phyloP scores from a whole-genome alignment of 1,140 invertebrate genomes.

The Trinorchestia longiramus region DNA sequence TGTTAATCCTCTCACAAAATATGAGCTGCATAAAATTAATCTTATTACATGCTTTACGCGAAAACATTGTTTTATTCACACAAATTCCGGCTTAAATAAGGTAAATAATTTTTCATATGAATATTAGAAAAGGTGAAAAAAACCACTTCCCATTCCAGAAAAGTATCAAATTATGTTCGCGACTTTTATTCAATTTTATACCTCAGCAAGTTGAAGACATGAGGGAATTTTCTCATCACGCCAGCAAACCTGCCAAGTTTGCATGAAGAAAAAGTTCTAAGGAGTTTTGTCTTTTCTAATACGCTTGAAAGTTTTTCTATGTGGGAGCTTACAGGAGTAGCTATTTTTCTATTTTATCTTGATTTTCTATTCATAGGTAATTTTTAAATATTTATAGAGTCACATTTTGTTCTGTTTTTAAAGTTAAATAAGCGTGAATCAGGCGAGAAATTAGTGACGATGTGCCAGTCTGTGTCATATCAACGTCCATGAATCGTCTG shows the following conservation, averaged over 20 bases:
- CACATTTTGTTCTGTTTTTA: not conserved
- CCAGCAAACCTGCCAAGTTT: not conserved
- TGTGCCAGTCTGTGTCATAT: not conserved
- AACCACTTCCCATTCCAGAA: not conserved
- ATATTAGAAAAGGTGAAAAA: not conserved
- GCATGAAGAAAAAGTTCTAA: not conserved
- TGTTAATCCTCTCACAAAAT: not conserved
- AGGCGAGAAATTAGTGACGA: not conserved
- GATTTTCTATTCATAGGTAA: not conserved
- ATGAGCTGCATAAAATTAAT: not conserved
- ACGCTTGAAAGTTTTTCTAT: not conserved
- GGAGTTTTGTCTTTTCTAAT: not conserved
- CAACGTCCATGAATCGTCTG: not conserved
- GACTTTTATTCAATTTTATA: not conserved
- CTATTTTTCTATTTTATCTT: not conserved
- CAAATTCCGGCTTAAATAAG: not conserved
- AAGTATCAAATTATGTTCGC: not conserved
- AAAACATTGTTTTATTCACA: not conserved
- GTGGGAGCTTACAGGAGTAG: not conserved
- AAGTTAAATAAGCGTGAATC: not conserved
- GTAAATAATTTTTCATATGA: not conserved
- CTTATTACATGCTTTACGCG: not conserved
- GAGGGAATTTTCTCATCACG: not conserved
- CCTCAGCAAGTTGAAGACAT: not conserved
- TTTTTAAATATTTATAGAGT: not conserved